phyloP scores from a whole-genome alignment of 2,113 vertebrate species.

The Tragulus kanchil region DNA sequence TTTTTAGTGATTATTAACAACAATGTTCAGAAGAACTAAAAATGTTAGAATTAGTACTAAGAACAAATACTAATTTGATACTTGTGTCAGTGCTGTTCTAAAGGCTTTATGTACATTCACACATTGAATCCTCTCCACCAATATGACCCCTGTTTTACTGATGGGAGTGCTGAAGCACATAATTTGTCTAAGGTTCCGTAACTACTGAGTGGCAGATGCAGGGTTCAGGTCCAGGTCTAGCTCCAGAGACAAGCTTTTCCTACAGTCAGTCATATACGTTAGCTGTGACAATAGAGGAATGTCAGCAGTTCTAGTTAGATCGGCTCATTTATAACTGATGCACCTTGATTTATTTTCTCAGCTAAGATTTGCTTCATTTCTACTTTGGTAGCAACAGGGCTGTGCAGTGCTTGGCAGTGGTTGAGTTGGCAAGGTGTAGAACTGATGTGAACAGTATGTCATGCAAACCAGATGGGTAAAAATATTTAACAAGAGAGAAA shows the following conservation, averaged over 20 bases:
- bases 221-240: background rate
- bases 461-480: background rate
- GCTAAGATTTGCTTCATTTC: background rate
- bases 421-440: background rate
- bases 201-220: background rate
- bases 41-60: constrained; percentile 4
- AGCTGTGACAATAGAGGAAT: background rate
- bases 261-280: background rate
- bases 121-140: background rate
- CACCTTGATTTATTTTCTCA: background rate
- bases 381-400: background rate
- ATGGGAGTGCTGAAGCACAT: background rate
- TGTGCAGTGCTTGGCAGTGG: background rate
- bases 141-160: background rate
- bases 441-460: background rate
- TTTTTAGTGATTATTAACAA: background rate
- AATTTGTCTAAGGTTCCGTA: background rate
- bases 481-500: background rate
- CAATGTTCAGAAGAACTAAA: background rate
- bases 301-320: background rate
- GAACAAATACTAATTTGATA: background rate
- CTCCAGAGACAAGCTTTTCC: background rate
- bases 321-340: background rate
- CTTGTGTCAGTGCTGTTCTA: background rate
- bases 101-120: background rate